Evolutionary conservation across 1,140 invertebrate genomes (phyloP).

Genomic region (Nilaparvata lugens): DNA sequence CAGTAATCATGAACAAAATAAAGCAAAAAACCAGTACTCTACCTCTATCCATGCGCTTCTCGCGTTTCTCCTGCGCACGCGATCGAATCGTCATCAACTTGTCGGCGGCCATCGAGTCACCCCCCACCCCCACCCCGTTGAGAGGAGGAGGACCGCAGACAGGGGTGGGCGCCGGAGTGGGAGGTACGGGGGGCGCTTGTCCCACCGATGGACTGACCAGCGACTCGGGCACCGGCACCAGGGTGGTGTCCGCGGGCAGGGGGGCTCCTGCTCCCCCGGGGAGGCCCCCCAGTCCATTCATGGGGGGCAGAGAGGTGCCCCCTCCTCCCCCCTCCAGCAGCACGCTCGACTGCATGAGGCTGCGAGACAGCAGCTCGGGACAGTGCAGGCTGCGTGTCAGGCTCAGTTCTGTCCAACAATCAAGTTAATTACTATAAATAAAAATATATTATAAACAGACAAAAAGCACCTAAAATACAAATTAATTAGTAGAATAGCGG

Average conservation of each 20-base stretch:
- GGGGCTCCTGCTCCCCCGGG: conserved; percentile 32
- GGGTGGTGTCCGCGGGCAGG: conserved; percentile 67
- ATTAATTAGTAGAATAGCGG: too few species aligned
- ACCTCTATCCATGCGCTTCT: conserved; percentile 39
- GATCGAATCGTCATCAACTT: conserved; percentile 49
- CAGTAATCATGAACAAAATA: too few species aligned
- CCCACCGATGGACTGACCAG: conserved; percentile 60
- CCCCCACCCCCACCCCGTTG: neutral
- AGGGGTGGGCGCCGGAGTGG: conserved; percentile 19
- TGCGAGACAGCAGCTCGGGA: conserved; percentile 1
- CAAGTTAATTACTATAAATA: too few species aligned
- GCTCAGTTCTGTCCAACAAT: neutral
- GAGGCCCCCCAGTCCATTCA: neutral
- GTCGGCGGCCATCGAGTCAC: conserved; percentile 48
- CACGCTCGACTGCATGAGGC: neutral
- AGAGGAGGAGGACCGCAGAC: neutral
- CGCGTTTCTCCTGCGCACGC: conserved; percentile 44
- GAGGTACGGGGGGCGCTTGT: conserved; percentile 46
- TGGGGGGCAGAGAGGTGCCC: neutral
- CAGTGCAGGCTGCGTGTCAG: conserved; percentile 16
- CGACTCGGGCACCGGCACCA: conserved; percentile 76
- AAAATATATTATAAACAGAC: too few species aligned
- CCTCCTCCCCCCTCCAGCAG: neutral
- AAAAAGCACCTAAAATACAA: too few species aligned
- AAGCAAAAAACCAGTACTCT: too few species aligned